Evolutionary conservation across 2,888 invertebrate species (phyloP), one percentile per base, ranked within the genome.

Genomic region (Meta bourneti): DNA sequence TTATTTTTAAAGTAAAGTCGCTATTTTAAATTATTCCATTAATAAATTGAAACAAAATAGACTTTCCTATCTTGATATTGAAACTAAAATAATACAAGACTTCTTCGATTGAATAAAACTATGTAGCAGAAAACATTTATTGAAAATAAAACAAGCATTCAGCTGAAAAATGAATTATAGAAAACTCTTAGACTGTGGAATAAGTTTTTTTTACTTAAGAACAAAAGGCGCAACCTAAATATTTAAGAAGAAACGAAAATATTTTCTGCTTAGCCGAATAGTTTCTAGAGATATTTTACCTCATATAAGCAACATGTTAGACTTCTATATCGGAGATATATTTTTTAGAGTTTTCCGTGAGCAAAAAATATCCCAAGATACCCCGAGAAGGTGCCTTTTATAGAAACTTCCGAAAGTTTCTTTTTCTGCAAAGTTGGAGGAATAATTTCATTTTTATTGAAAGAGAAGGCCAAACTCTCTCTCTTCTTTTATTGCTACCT

Each of bases 231-330:
- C 9, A 77, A 77, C 51, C 52, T 77, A 77, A 77, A 77, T 77
- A 77, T 77, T 77, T 77, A 77, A 6, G 51, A 51, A 77, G n/a
- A n/a, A 16, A 16, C 8, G 61, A 61, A 61, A 61, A 61, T 61
- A 61, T 61, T 61, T 61, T 61, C 61, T 16, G 13, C 9, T 61
- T 61, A 61, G 9, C 61, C 5, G 61, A 61, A 61, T 61, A 61
- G 13, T 61, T 61, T 61, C 16, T 9, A 11, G 16, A 61, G 61
- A 61, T 16, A 61, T 61, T 61, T 61, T 16, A 11, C 11, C 11
- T 61, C 61, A 8, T 9, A 6, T 16, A 61, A 61, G 61, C 61
- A 61, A 61, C 61, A 61, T 61, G 61, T 61, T 61, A 61, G 61
- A 61, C 61, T 61, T 61, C 16, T 61, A 16, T 61, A 61, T 61